Evolutionary conservation across 2,113 vertebrate species (phyloP).

Genomic region (Scopus umbretta): DNA sequence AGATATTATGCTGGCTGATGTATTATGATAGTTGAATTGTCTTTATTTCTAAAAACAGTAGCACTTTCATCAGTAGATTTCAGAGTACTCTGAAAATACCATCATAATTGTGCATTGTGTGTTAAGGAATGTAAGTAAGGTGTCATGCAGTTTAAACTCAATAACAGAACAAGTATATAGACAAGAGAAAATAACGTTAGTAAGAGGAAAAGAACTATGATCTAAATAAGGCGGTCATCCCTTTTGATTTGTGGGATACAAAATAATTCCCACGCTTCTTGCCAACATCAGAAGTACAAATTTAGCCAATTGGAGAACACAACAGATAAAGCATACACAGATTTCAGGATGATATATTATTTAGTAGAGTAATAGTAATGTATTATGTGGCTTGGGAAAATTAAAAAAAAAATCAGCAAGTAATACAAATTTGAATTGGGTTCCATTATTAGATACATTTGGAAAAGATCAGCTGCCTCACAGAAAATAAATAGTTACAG

Average conservation of each 20-base stretch:
- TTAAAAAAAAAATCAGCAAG: not conserved
- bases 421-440: not conserved
- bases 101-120: not conserved
- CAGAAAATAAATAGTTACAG: not conserved
- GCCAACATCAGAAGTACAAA: not conserved
- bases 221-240: not conserved
- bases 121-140: not conserved
- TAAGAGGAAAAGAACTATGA: not conserved
- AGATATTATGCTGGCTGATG: not conserved
- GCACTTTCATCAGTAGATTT: not conserved
- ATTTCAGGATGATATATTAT: not conserved
- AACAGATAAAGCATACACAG: not conserved
- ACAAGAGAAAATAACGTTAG: not conserved
- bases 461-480: not conserved
- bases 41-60: not conserved
- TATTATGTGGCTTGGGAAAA: not conserved
- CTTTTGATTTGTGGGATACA: not conserved
- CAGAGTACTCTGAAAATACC: not conserved
- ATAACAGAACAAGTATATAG: not conserved
- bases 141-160: not conserved
- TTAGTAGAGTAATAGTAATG: not conserved
- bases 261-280: not conserved
- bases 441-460: not conserved
- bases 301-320: not conserved
- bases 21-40: not conserved